Percentiles rank a stretch among this genome's conserved stretches.
Evolutionary conservation across 2,113 vertebrate species (phyloP).

Genomic region (Anoura caudifer): DNA sequence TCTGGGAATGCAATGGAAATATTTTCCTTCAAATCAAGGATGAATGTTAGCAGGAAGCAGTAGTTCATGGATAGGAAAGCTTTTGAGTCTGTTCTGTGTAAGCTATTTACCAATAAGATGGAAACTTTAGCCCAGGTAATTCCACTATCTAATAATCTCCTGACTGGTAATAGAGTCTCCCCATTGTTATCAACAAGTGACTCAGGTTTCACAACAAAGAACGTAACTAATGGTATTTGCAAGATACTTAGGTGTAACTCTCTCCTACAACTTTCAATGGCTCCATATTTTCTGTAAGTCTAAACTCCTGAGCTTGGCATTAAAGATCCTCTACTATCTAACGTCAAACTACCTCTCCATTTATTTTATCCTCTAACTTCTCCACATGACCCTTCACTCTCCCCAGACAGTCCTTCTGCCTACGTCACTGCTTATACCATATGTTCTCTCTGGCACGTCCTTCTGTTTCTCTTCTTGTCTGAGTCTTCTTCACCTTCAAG

Average conservation of each 20-base stretch:
- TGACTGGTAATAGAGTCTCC: not conserved
- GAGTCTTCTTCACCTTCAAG: not conserved
- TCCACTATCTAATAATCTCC: not conserved
- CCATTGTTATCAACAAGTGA: not conserved
- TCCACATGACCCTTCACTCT: not conserved
- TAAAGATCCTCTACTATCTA: not conserved
- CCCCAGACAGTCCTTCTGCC: not conserved
- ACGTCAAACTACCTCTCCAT: not conserved
- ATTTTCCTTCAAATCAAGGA: conserved; percentile 24
- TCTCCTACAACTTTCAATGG: not conserved
- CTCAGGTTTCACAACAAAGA: not conserved
- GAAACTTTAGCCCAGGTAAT: not conserved
- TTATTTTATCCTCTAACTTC: not conserved
- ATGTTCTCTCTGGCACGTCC: not conserved
- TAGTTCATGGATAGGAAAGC: not conserved
- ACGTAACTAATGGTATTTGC: not conserved
- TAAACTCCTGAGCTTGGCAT: not conserved
- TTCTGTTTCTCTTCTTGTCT: not conserved
- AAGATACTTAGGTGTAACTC: not conserved
- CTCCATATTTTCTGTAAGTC: not conserved
- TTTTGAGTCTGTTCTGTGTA: not conserved
- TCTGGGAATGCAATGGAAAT: not conserved
- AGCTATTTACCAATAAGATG: not conserved
- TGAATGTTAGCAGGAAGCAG: conserved; percentile 23
- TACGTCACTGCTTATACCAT: not conserved